Evolutionary conservation across 2,797 vertebrate species (phyloP).

Genomic region (Paguma larvata): DNA sequence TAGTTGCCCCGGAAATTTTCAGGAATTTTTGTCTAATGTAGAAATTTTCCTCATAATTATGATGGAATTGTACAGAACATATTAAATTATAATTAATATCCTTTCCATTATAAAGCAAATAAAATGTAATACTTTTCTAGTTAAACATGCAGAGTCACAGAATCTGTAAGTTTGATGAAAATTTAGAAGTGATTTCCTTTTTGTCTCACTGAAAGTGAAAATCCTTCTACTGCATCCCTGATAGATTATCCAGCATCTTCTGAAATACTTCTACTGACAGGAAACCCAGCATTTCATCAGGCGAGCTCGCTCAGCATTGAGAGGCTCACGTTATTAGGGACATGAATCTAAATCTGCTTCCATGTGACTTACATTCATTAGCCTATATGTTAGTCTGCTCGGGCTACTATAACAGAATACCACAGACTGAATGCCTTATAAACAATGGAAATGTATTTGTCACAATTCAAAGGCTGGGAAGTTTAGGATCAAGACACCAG

Average conservation of each 20-base stretch:
- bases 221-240: neutral
- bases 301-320: neutral
- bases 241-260: neutral
- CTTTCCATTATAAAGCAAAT: neutral
- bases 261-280: neutral
- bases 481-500: neutral
- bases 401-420: neutral
- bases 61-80: neutral
- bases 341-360: neutral
- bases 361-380: neutral
- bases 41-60: constrained; percentile 7
- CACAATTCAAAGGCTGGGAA: neutral
- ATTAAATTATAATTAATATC: constrained; percentile 44
- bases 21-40: neutral
- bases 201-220: neutral
- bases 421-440: neutral
- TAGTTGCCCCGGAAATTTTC: neutral
- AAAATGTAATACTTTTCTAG: neutral
- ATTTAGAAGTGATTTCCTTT: neutral
- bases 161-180: neutral
- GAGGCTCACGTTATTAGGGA: neutral
- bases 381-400: neutral
- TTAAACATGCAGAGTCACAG: neutral
- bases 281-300: neutral
- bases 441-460: neutral